phyloP scores from a whole-genome alignment of 1,140 invertebrate species.

The Drosophila nasuta region DNA sequence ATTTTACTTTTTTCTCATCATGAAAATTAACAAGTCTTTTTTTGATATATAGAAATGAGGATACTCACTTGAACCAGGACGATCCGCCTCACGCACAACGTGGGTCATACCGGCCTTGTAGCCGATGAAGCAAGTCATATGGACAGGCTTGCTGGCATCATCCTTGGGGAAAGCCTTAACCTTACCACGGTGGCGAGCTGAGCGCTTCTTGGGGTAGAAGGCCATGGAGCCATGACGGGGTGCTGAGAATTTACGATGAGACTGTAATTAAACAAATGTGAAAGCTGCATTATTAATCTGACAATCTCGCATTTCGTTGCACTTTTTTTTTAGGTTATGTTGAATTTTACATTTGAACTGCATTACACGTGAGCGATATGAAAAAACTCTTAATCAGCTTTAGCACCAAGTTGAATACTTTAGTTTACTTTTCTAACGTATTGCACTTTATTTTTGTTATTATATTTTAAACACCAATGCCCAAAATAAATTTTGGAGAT shows the following conservation, averaged over 20 bases:
- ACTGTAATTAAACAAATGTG: slow-evolving; percentile 88
- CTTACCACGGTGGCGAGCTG: slow-evolving; percentile 97
- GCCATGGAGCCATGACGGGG: slow-evolving; percentile 99
- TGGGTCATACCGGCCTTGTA: slow-evolving; percentile 99
- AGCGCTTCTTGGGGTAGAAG: slow-evolving; percentile 99
- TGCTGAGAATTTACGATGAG: slow-evolving; percentile 99
- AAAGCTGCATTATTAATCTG: neutral
- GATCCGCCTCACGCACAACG: slow-evolving; percentile 98
- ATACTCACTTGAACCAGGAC: slow-evolving; percentile 98
- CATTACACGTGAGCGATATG: slow-evolving; percentile 9
- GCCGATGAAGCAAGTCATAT: slow-evolving; percentile 98
- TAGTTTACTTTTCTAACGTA: neutral
- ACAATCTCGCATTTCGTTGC: neutral
- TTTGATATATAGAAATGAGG: neutral
- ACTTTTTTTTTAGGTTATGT: slow-evolving; percentile 40
- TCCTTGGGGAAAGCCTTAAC: slow-evolving; percentile 99
- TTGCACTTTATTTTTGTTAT: neutral
- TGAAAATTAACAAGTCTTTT: slow-evolving; percentile 28
- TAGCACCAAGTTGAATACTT: neutral
- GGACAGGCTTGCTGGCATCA: slow-evolving; percentile 97
- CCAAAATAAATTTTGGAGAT: neutral
- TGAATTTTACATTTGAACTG: neutral
- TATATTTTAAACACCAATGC: neutral
- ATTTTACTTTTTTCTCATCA: slow-evolving; percentile 81
- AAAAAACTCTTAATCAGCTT: neutral